These are phyloP conservation scores for Microctenopoma steveboyesi DNA, from an alignment of 2,797 vertebrate genomes.

Conservation along the genomic window DNA sequence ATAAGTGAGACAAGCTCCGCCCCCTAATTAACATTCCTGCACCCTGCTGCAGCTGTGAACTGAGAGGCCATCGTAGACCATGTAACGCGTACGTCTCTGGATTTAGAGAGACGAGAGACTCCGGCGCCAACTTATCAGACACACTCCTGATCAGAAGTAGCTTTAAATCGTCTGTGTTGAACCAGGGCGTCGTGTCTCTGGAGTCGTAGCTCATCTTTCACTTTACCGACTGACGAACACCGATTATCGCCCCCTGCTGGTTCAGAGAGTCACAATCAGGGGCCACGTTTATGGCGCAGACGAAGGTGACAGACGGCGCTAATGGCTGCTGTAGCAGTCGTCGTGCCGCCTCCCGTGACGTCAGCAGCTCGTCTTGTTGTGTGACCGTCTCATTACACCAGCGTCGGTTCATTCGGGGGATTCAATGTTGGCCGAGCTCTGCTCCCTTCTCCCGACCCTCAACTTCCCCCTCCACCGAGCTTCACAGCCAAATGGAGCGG, in stretches of 20 bases:
- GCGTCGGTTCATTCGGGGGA: not conserved
- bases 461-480: constrained; percentile 36
- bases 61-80: constrained; percentile 1
- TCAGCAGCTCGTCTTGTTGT: not conserved
- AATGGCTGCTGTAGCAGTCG: too few relatives aligned
- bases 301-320: too few relatives aligned
- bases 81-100: too few relatives aligned
- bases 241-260: too few relatives aligned
- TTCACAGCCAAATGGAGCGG: constrained; percentile 41
- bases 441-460: constrained; percentile 23
- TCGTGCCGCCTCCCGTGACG: not conserved
- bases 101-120: too few relatives aligned
- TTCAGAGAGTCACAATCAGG: not conserved
- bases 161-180: too few relatives aligned
- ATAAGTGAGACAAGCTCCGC: constrained; percentile 42
- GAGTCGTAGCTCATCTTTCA: too few relatives aligned
- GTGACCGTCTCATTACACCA: constrained; percentile 12
- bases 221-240: too few relatives aligned
- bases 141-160: too few relatives aligned
- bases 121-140: too few relatives aligned
- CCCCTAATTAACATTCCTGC: constrained; percentile 49
- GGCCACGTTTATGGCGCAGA: too few relatives aligned
- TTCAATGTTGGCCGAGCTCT: constrained; percentile 5
- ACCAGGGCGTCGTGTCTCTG: too few relatives aligned
- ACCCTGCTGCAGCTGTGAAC: constrained; percentile 47